phyloP scores from a whole-genome alignment of 2,113 vertebrate genomes.

The Rattus norvegicus region DNA sequence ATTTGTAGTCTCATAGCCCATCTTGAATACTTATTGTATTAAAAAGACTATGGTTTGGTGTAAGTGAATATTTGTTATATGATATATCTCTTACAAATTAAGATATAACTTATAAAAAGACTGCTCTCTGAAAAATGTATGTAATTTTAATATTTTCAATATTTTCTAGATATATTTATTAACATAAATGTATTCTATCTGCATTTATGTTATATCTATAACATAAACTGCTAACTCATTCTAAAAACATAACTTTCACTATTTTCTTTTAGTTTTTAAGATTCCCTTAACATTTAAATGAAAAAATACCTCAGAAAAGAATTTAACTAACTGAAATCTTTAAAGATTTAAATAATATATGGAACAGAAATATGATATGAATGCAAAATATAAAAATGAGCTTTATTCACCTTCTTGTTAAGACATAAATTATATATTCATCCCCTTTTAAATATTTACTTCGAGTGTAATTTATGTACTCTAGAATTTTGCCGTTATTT shows the following conservation, averaged over 20 bases:
- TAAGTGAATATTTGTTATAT: neutral
- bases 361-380: neutral
- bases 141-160: neutral
- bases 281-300: neutral
- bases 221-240: neutral
- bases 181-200: neutral
- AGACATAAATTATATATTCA: slow-evolving; percentile 66
- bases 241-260: neutral
- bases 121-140: neutral
- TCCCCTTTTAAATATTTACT: slow-evolving; percentile 62
- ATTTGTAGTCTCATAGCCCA: neutral
- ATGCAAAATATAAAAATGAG: slow-evolving; percentile 34
- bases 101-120: neutral
- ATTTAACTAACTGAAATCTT: slow-evolving; percentile 59
- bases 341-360: slow-evolving; percentile 65
- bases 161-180: neutral
- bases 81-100: neutral
- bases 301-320: slow-evolving; percentile 24
- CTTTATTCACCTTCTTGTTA: slow-evolving; percentile 60
- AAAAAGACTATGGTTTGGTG: neutral
- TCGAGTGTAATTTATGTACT: slow-evolving; percentile 40
- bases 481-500: slow-evolving; percentile 45
- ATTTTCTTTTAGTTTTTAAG: neutral
- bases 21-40: neutral
- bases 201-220: neutral